Evolutionary conservation across 2,888 invertebrate genomes (phyloP).

Genomic region (Volucella zonaria): DNA sequence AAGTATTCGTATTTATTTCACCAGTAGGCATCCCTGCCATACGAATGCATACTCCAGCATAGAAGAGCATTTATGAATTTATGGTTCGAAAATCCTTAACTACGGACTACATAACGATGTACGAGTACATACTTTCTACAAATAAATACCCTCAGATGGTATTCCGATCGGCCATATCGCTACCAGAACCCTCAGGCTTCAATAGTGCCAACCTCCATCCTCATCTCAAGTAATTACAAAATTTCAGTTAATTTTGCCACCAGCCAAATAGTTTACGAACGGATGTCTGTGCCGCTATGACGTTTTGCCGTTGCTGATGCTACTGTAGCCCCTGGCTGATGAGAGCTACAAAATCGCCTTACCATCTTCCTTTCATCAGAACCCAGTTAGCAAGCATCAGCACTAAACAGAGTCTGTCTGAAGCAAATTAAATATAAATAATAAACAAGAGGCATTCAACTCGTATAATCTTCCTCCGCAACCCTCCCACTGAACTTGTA

Average conservation of each 20-base stretch:
- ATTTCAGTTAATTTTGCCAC: conserved; percentile 43
- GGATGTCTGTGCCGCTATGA: not conserved
- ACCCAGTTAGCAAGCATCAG: not conserved
- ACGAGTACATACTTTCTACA: not conserved
- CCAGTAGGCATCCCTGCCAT: not conserved
- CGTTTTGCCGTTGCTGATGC: not conserved
- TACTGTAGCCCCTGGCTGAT: not conserved
- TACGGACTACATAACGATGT: not conserved
- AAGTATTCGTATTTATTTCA: not conserved
- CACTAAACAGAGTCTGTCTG: not conserved
- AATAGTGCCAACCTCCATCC: not conserved
- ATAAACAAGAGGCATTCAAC: not conserved
- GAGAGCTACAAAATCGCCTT: not conserved
- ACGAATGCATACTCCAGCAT: too few species aligned
- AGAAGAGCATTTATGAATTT: not conserved
- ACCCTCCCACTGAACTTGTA: too few species aligned
- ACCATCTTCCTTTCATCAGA: conserved; percentile 4
- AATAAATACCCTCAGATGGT: conserved; percentile 25
- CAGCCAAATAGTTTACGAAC: conserved; percentile 29
- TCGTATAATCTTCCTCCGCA: too few species aligned
- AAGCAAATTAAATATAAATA: conserved; percentile 17
- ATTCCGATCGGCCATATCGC: conserved; percentile 1
- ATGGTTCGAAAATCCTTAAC: conserved; percentile 6
- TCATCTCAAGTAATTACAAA: conserved; percentile 27
- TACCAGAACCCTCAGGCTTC: not conserved